phyloP scores from a whole-genome alignment of 2,888 invertebrate species.

The Sturmia bella region DNA sequence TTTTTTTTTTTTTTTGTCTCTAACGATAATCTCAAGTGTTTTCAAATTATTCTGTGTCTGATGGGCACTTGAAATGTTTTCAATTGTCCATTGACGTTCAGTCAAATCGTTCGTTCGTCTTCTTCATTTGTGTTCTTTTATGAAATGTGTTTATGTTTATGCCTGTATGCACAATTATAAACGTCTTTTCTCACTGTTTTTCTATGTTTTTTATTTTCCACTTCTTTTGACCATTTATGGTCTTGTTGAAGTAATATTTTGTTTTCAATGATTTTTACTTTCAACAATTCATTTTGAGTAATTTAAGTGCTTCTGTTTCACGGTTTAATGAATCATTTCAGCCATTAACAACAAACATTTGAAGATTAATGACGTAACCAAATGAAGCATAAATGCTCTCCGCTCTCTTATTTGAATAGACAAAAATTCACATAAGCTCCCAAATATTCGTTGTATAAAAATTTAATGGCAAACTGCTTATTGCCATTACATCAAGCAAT shows the following conservation, averaged over 20 bases:
- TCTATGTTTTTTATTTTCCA: neutral
- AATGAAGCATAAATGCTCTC: conserved; percentile 67
- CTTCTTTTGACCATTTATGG: conserved; percentile 8
- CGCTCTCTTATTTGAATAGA: conserved; percentile 16
- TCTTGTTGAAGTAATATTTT: conserved; percentile 25
- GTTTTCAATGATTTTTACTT: conserved; percentile 39
- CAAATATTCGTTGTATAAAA: neutral
- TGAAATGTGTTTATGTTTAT: conserved; percentile 5
- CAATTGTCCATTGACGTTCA: conserved; percentile 27
- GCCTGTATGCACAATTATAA: conserved; percentile 4
- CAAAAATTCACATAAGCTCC: neutral
- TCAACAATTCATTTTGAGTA: conserved; percentile 9
- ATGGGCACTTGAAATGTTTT: conserved; percentile 31
- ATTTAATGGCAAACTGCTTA: conserved; percentile 18
- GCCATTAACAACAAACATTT: conserved; percentile 58
- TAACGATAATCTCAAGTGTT: conserved; percentile 56
- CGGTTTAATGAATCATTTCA: conserved; percentile 58
- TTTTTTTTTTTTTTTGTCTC: conserved; percentile 35
- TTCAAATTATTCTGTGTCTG: conserved; percentile 34
- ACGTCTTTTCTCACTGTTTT: neutral
- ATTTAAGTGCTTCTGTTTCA: conserved; percentile 22
- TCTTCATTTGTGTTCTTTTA: neutral
- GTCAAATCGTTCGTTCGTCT: neutral
- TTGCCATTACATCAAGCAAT: neutral
- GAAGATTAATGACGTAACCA: conserved; percentile 71